phyloP scores from a whole-genome alignment of 2,113 vertebrate species.

The Platanista minor region DNA sequence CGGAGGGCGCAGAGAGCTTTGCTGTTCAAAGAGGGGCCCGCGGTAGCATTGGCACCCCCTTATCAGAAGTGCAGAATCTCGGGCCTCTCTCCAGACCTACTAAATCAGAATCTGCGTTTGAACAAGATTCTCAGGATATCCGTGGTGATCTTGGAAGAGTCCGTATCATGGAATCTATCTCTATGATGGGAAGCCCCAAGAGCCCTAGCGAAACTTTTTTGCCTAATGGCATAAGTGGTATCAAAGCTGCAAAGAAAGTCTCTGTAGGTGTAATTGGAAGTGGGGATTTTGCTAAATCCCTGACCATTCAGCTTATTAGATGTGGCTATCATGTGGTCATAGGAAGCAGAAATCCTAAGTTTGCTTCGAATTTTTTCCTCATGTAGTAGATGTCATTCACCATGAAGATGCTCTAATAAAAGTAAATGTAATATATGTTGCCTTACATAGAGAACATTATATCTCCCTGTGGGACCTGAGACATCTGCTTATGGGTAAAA shows the following conservation, averaged over 20 bases:
- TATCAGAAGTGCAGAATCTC: neutral
- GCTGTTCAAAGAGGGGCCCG: neutral
- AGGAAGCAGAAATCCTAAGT: constrained; percentile 93
- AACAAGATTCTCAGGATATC: constrained; percentile 24
- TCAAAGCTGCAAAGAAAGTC: constrained; percentile 82
- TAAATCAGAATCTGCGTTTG: neutral
- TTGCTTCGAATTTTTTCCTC: constrained; percentile 94
- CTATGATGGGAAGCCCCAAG: constrained; percentile 88
- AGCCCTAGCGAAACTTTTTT: constrained; percentile 85
- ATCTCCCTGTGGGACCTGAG: constrained; percentile 93
- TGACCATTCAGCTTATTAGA: constrained; percentile 90
- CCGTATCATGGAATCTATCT: constrained; percentile 89
- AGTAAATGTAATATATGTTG: constrained; percentile 90
- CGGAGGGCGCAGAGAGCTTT: neutral
- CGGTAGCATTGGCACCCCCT: neutral
- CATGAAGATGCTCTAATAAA: constrained; percentile 94
- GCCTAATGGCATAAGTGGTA: constrained; percentile 84
- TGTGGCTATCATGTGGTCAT: constrained; percentile 92
- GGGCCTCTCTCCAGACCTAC: neutral
- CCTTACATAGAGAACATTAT: constrained; percentile 95
- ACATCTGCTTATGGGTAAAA: constrained; percentile 92
- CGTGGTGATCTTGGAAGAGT: constrained; percentile 34
- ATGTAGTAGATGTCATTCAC: constrained; percentile 95
- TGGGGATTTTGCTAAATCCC: constrained; percentile 94
- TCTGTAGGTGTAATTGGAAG: constrained; percentile 92